Evolutionary conservation across 1,140 invertebrate genomes (phyloP).

Genomic region (Diorhabda sublineata): DNA sequence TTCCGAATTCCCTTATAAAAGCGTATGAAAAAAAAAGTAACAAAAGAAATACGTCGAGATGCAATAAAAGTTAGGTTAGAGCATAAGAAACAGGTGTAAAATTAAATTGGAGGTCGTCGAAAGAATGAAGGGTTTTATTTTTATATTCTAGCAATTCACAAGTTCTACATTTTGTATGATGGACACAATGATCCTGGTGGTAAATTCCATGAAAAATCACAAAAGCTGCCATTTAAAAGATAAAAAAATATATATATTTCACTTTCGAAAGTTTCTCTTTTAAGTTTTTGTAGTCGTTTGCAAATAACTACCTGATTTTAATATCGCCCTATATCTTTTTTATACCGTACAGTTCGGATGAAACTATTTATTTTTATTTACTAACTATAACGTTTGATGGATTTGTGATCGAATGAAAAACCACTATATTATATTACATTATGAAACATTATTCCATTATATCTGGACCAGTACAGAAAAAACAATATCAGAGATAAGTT

Average conservation of each 20-base stretch:
- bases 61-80: constrained; percentile 12
- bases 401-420: no score
- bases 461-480: no score
- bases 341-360: no score
- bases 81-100: constrained; percentile 14
- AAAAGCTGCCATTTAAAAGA: background rate
- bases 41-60: constrained; percentile 2
- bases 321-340: background rate
- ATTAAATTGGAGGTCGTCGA: constrained; percentile 12
- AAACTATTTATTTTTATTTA: no score
- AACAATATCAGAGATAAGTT: no score
- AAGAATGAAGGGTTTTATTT: constrained; percentile 6
- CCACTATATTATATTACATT: no score
- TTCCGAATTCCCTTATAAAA: constrained; percentile 11
- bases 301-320: background rate
- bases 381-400: no score
- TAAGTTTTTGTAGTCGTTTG: background rate
- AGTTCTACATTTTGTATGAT: constrained; percentile 10
- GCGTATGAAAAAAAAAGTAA: constrained; percentile 9
- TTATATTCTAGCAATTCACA: constrained; percentile 14
- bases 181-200: background rate
- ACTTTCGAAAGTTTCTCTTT: background rate
- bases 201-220: constrained; percentile 1
- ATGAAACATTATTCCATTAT: no score
- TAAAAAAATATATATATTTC: background rate